phyloP scores from a whole-genome alignment of 1,140 invertebrate species.

The Cylas formicarius region DNA sequence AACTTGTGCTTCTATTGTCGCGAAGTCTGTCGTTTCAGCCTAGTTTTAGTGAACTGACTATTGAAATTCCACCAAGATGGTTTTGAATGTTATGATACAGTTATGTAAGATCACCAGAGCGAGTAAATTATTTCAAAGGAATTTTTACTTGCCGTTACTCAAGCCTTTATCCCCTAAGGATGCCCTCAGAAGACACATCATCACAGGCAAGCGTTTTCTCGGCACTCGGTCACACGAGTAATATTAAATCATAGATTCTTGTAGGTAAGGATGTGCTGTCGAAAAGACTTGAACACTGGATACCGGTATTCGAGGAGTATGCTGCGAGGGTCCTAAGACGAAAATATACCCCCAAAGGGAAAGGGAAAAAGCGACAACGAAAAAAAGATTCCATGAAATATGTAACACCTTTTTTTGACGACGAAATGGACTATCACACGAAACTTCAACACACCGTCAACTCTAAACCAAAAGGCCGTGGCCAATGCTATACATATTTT shows the following conservation, averaged over 20 bases:
- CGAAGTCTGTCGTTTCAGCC: background rate
- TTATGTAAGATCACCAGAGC: slow-evolving; percentile 74
- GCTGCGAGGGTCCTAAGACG: slow-evolving; percentile 39
- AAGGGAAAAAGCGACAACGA: slow-evolving; percentile 58
- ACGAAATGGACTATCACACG: slow-evolving; percentile 56
- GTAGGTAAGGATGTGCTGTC: slow-evolving; percentile 42
- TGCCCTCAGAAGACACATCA: slow-evolving; percentile 51
- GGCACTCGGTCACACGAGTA: background rate
- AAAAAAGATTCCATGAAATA: slow-evolving; percentile 53
- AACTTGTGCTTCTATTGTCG: background rate
- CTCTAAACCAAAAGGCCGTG: slow-evolving; percentile 33
- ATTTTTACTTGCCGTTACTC: slow-evolving; percentile 74
- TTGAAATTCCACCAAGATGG: slow-evolving; percentile 30
- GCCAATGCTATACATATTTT: slow-evolving; percentile 49
- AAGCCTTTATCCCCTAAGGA: slow-evolving; percentile 74
- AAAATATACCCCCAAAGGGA: slow-evolving; percentile 36
- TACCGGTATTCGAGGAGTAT: slow-evolving; percentile 61
- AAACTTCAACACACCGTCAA: slow-evolving; percentile 55
- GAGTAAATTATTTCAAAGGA: slow-evolving; percentile 69
- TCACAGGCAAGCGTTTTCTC: slow-evolving; percentile 25
- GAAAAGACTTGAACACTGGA: slow-evolving; percentile 53
- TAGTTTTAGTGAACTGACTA: background rate
- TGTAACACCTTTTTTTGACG: slow-evolving; percentile 59
- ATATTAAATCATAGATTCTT: background rate
- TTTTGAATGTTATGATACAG: slow-evolving; percentile 48